Percentiles rank a stretch among this genome's conserved stretches.
Evolutionary conservation across 2,797 vertebrate genomes (phyloP).

Genomic region (Rhinichthys osculus): DNA sequence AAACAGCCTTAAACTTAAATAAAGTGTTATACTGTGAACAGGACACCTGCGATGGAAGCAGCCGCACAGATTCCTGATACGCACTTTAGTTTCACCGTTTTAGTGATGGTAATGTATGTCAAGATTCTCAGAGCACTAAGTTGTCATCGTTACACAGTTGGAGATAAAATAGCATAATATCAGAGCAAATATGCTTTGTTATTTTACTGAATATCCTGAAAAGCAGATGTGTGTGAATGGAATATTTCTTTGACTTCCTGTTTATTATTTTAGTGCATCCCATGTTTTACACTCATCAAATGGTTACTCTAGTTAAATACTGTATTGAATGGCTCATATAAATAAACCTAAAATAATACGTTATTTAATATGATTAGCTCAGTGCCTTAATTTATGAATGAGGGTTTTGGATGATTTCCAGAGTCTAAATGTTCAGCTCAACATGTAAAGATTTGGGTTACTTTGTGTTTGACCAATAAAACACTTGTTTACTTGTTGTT

Average conservation of each 20-base stretch:
- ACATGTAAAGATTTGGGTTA: not conserved
- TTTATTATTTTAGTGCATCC: not conserved
- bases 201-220: not conserved
- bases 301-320: not conserved
- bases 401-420: not conserved
- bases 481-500: not conserved
- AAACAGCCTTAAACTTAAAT: not conserved
- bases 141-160: not conserved
- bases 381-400: constrained; percentile 42
- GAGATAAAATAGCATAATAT: not conserved
- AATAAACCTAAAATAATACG: not conserved
- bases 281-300: not conserved
- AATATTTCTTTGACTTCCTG: not conserved
- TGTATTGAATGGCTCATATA: not conserved
- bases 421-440: not conserved
- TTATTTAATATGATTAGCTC: constrained; percentile 1
- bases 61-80: not conserved
- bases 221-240: not conserved
- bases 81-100: not conserved
- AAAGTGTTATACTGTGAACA: constrained; percentile 12
- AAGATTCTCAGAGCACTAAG: not conserved
- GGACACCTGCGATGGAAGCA: not conserved
- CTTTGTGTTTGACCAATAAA: constrained; percentile 20
- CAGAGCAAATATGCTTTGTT: not conserved
- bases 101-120: no score